Conservation (phyloP, 1,140 invertebrate species). For the Panulirus ornatus region DNA sequence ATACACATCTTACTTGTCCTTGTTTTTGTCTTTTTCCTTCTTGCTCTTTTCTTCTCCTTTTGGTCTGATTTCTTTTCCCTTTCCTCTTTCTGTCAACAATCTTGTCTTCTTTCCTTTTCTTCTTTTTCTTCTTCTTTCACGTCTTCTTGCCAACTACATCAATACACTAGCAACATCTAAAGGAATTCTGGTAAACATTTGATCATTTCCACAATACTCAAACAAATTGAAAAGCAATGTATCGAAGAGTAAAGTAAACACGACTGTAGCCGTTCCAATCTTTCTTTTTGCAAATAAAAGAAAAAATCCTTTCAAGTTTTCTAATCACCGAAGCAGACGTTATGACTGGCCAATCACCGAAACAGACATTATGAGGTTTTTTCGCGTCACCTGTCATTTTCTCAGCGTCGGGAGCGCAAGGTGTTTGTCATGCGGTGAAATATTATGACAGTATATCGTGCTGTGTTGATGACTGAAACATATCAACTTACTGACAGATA, state of each 20-base stretch:
- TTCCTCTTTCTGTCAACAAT: background rate
- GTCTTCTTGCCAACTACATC: background rate
- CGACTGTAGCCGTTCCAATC: no score
- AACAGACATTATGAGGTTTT: slow-evolving; percentile 23
- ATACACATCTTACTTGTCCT: no score
- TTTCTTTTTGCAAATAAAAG: slow-evolving; percentile 2
- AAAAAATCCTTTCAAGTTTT: background rate
- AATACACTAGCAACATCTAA: no score
- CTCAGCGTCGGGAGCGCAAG: slow-evolving; percentile 3
- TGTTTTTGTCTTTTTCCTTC: no score
- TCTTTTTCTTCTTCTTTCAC: slow-evolving; percentile 17
- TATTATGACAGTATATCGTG: slow-evolving; percentile 41
- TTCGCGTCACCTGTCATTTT: slow-evolving; percentile 34
- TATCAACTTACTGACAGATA: slow-evolving; percentile 34
- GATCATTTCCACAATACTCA: no score
- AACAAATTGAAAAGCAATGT: no score
- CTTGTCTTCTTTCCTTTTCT: slow-evolving; percentile 8
- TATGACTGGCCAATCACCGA: slow-evolving; percentile 35
- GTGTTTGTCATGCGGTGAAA: slow-evolving; percentile 11
- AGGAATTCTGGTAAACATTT: no score
- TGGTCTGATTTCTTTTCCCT: no score
- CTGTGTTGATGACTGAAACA: background rate
- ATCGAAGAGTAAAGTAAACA: no score
- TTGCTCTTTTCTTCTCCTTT: no score
- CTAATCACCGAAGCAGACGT: slow-evolving; percentile 2